Conservation (phyloP, 53 echinoderm and acorn worm species). For the Holothuria scabra region DNA sequence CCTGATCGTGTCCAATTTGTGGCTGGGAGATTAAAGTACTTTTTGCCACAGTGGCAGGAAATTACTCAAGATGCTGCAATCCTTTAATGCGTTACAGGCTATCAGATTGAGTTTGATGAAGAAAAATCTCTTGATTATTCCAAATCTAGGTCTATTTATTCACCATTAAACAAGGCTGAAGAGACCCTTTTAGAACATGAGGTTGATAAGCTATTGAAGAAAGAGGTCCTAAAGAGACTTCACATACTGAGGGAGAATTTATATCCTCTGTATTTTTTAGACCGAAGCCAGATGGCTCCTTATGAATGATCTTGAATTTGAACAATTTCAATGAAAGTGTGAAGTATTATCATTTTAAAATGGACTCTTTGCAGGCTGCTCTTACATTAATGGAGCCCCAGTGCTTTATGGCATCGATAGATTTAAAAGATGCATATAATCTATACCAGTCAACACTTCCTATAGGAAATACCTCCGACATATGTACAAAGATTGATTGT, state of each 20-base stretch:
- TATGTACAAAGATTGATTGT: conserved; percentile 12
- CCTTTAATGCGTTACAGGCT: neutral
- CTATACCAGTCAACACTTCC: neutral
- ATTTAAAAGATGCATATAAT: no score
- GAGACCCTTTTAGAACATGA: conserved; percentile 9
- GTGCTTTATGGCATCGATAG: conserved; percentile 33
- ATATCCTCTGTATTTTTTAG: no score
- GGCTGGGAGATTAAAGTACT: no score
- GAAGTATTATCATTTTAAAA: no score
- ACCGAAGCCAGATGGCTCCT: no score
- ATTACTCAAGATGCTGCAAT: conserved; percentile 6
- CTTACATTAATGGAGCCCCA: neutral
- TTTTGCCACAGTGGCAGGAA: conserved; percentile 35
- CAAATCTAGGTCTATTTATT: neutral
- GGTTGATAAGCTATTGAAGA: conserved; percentile 18
- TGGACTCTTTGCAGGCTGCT: no score
- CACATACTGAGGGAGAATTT: neutral
- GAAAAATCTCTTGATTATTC: conserved; percentile 10
- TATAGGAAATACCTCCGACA: conserved; percentile 23
- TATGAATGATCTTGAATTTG: conserved; percentile 38
- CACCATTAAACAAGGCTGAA: conserved; percentile 8
- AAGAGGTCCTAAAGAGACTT: conserved; percentile 24
- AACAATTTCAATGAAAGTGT: conserved; percentile 38
- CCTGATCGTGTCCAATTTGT: neutral
- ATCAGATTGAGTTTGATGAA: conserved; percentile 38